Conservation (phyloP, 2,888 invertebrate species). For the Toxonevra muliebris region DNA sequence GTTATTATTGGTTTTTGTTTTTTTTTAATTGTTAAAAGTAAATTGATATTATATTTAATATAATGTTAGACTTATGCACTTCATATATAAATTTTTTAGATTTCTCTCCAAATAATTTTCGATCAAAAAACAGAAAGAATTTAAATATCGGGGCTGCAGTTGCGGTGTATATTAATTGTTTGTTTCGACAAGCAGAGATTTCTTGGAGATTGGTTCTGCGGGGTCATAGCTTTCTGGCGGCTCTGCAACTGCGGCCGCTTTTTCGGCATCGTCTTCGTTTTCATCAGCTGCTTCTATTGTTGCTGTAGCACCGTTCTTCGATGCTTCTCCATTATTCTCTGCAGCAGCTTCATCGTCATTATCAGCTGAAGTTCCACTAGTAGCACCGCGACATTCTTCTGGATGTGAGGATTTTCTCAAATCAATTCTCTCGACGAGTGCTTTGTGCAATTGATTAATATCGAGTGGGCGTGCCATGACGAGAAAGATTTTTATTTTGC, state of each 20-base stretch:
- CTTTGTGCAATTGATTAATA: conserved; percentile 72
- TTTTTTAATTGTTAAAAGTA: conserved; percentile 52
- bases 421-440: conserved; percentile 71
- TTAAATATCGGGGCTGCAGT: conserved; percentile 1
- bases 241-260: conserved; percentile 60
- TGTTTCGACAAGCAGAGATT: conserved; percentile 49
- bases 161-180: conserved; percentile 34
- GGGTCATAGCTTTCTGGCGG: conserved; percentile 44
- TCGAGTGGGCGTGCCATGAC: conserved; percentile 80
- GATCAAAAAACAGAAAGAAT: neutral
- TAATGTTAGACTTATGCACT: conserved; percentile 45
- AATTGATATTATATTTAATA: conserved; percentile 54
- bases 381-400: conserved; percentile 49
- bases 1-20: conserved; percentile 40
- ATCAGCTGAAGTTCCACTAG: conserved; percentile 42
- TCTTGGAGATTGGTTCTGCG: conserved; percentile 60
- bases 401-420: conserved; percentile 58
- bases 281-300: conserved; percentile 37
- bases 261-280: conserved; percentile 51
- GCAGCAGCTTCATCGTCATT: conserved; percentile 39
- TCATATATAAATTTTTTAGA: conserved; percentile 12
- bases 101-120: neutral
- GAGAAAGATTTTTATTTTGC: conserved; percentile 86
- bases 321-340: conserved; percentile 43
- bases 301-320: conserved; percentile 48